Evolutionary conservation across 2,888 invertebrate species (phyloP), one percentile per base, ranked within the genome.

Genomic region (Ormyrus pomaceus): DNA sequence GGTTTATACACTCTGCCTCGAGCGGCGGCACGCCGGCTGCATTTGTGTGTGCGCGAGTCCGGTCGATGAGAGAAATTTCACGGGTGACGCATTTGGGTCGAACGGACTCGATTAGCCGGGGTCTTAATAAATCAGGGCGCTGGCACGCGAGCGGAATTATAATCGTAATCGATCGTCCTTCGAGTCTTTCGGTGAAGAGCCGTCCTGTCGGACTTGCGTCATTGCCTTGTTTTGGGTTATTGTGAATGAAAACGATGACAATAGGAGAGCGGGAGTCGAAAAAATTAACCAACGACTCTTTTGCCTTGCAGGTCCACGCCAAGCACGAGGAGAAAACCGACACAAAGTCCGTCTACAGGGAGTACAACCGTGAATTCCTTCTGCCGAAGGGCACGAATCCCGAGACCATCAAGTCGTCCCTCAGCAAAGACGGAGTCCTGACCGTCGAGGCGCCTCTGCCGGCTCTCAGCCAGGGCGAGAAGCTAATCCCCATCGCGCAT

Each of bases 281-380:
- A 34, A 34, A 34, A 1, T 34, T 34, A 2, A 34, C 34, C 2
- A 34, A 34, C 34, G 34, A 34, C 34, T 3, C 2, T 34, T 34
- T 34, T 0, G 34, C 34, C 34, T 81, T 76, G 45, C 92, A 98
- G 97, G 98, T 98, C 71, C 97, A 98, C 90, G 99, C 99, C 82
- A 98, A 98, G 92, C 99, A 99, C 92, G 98, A 99, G 92, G 99
- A 99, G 92, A 98, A 98, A 92, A 95, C 97, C 72, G 97, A 98
- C 92, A 97, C 96, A 89, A 97, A 98, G 92, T 97, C 97, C 62
- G 97, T 98, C 82, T 99, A 98, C 94, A 95, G 98, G 92, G 99
- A 99, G 92, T 99, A 99, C 94, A 98, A 98, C 92, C 94, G 98
- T 85, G 98, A 98, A 92, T 99, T 99, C 93, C 93, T 98, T 91